These are phyloP conservation scores for Sitta carolinensis DNA, from an alignment of 2,797 vertebrate species.

Conservation along the genomic window DNA sequence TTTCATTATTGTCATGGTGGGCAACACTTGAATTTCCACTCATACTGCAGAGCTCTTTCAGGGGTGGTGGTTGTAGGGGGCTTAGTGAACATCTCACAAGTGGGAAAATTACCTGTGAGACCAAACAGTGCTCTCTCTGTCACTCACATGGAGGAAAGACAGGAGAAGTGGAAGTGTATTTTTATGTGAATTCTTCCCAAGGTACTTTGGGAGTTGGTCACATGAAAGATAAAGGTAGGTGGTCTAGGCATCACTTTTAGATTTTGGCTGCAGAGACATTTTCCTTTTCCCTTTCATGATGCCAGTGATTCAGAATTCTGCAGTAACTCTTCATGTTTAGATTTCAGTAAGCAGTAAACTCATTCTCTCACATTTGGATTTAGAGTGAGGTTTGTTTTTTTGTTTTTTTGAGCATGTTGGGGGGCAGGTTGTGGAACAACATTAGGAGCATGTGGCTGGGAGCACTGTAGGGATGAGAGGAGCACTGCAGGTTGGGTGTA, in stretches of 20 bases:
- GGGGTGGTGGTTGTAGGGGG: not conserved
- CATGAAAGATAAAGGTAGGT: not conserved
- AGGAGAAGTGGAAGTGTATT: not conserved
- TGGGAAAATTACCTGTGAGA: not conserved
- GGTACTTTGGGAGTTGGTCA: not conserved
- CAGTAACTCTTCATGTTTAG: not conserved
- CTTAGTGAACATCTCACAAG: not conserved
- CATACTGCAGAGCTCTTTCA: not conserved
- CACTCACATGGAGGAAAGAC: not conserved
- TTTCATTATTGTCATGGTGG: not conserved
- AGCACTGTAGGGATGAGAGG: not conserved
- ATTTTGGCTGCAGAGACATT: not conserved
- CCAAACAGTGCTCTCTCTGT: not conserved
- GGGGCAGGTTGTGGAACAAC: fast-evolving
- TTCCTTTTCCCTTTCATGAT: not conserved
- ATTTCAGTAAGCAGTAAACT: not conserved
- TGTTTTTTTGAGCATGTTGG: not conserved
- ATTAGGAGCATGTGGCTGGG: not conserved
- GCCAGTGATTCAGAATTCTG: not conserved
- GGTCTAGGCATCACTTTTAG: not conserved
- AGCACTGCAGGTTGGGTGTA: not conserved
- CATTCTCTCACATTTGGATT: not conserved
- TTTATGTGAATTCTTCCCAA: not conserved
- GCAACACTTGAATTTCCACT: not conserved
- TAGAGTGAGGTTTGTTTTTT: not conserved